Base-by-base conservation (phyloP, 2,888 invertebrate species). In the Xanthia icteritia region DNA sequence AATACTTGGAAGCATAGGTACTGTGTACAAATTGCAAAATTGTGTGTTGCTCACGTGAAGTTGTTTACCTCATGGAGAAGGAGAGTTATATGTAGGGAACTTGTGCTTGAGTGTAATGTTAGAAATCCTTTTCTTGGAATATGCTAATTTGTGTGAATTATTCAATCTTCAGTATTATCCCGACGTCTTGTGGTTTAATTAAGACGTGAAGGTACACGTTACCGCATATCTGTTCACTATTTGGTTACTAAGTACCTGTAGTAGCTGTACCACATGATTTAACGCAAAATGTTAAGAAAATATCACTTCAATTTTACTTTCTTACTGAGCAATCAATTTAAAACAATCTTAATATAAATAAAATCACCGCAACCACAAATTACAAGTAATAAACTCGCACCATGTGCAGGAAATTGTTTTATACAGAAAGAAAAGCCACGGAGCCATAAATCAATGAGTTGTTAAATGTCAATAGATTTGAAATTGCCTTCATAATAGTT, bases 401-500 rank as follows among this genome's bases (percentile, higher is more conserved):
- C 65, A 39, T 79, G 74, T 71, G 70, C 27, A 77, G 78, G 66
- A 79, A 81, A 79, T 77, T 71, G 65, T 23, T 72, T 68, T 20
- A 39, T 58, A 58, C 27, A 73, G 27, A 77, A 75, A 77, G 78
- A 74, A 75, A 82, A 81, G 70, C 75, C 39, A 69, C 56, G 48
- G 45, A 54, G 51, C 64, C 61, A 65, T 77, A 78, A 60, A 79
- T 78, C 77, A 79, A 69, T 81, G 65, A 77, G 31, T 80, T 77
- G 71, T 83, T 81, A 69, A 77, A 86, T 76, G 36, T 86, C 88
- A 88, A 87, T 81, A 81, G 78, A 79, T 89, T 88, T 85, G 83
- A 91, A 91, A 90, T 85, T 72, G 61, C 56, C 77, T 77, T 69
- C 69, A 77, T 82, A 81, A 86, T 85, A 80, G 88, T 89, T 88